Evolutionary conservation across 2,113 vertebrate genomes (phyloP).

Genomic region (Pollimyrus isidori): DNA sequence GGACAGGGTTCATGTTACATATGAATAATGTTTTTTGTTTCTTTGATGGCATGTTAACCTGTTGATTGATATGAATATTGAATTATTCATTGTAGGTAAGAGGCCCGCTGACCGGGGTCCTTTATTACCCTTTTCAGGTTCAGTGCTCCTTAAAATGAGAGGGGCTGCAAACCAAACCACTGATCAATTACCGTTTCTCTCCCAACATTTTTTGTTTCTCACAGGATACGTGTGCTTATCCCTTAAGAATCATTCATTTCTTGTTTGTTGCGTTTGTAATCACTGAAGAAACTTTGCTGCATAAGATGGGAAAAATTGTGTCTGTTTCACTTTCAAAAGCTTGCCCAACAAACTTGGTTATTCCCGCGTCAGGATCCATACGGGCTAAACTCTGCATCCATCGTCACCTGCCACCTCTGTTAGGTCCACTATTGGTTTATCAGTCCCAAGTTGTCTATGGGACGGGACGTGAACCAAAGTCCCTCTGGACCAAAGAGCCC

Average conservation of each 20-base stretch:
- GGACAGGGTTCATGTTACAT: constrained; percentile 6
- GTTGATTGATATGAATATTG: constrained; percentile 19
- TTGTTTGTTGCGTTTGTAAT: not conserved
- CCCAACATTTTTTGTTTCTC: not conserved
- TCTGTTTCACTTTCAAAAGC: not conserved
- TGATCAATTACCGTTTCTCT: not conserved
- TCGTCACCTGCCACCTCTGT: not conserved
- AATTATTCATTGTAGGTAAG: constrained; percentile 14
- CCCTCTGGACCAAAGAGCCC: not conserved
- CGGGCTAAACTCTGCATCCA: not conserved
- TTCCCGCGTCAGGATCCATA: not conserved
- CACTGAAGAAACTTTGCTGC: not conserved
- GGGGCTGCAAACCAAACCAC: not conserved
- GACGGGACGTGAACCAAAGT: not conserved
- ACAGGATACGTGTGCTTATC: not conserved
- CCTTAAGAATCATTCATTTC: not conserved
- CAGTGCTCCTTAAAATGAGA: constrained; percentile 5
- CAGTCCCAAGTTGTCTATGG: not conserved
- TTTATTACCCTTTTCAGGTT: not conserved
- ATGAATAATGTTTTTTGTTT: constrained; percentile 17
- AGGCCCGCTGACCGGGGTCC: not conserved
- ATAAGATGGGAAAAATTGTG: not conserved
- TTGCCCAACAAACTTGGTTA: not conserved
- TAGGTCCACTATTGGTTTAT: not conserved
- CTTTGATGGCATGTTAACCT: constrained; percentile 18